phyloP scores from a whole-genome alignment of 2,888 invertebrate genomes.

The Heliconius charithonia region DNA sequence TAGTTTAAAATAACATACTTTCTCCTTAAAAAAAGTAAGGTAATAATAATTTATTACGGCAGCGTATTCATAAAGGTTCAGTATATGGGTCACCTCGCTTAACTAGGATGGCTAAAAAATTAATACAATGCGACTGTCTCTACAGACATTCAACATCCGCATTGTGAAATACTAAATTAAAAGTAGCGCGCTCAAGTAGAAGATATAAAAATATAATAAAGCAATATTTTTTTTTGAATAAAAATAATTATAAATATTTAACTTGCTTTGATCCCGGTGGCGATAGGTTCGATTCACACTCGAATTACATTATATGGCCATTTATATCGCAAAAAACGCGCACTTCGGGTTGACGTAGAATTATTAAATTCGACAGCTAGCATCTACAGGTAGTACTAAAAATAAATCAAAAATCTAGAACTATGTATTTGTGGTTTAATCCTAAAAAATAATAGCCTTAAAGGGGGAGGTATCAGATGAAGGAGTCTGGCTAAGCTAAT shows the following conservation, averaged over 20 bases:
- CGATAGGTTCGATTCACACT: background rate
- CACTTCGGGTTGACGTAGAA: too few relatives aligned
- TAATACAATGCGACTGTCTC: conserved; percentile 37
- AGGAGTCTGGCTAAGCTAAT: too few relatives aligned
- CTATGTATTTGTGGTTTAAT: too few relatives aligned
- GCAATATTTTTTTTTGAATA: too few relatives aligned
- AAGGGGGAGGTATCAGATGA: too few relatives aligned
- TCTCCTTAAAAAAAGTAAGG: background rate
- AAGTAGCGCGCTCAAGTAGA: background rate
- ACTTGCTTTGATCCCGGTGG: background rate
- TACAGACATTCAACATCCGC: conserved; percentile 36
- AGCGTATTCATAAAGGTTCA: conserved; percentile 21
- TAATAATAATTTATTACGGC: conserved; percentile 15
- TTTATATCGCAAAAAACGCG: too few relatives aligned
- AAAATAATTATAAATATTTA: background rate
- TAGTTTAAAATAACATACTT: background rate
- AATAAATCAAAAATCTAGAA: too few relatives aligned
- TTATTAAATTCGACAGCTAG: too few relatives aligned
- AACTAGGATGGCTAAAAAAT: conserved; percentile 44
- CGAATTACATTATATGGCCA: too few relatives aligned
- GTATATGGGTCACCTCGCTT: conserved; percentile 41
- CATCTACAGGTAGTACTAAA: too few relatives aligned
- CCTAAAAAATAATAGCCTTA: too few relatives aligned
- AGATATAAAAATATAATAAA: background rate
- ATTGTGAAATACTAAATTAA: conserved; percentile 10